Conservation (phyloP, 2,888 invertebrate species). For the Protodeltote pygarga region DNA sequence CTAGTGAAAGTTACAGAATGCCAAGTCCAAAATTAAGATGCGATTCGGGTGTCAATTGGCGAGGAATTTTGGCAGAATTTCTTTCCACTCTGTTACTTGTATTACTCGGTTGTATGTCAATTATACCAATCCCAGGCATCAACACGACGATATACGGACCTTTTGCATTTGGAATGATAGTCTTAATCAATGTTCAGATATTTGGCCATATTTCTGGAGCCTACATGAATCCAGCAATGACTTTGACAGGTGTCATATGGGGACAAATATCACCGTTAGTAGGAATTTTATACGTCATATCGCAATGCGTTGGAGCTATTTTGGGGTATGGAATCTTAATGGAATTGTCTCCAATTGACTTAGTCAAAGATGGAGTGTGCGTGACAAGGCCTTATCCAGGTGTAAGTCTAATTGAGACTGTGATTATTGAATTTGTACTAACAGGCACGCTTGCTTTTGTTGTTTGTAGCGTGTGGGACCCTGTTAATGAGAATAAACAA, state of each 20-base stretch:
- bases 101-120: slow-evolving; percentile 92
- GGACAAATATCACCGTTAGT: slow-evolving; percentile 85
- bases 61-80: slow-evolving; percentile 86
- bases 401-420: slow-evolving; percentile 82
- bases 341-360: slow-evolving; percentile 77
- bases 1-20: too few species aligned
- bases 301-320: slow-evolving; percentile 89
- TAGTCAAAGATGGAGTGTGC: slow-evolving; percentile 84
- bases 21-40: too few species aligned
- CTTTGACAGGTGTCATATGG: slow-evolving; percentile 88
- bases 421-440: slow-evolving; percentile 88
- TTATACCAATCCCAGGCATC: slow-evolving; percentile 80
- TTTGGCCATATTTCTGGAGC: slow-evolving; percentile 93
- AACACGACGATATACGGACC: slow-evolving; percentile 81
- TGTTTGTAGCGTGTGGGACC: slow-evolving; percentile 91
- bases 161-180: slow-evolving; percentile 89
- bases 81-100: slow-evolving; percentile 89
- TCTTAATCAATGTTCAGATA: slow-evolving; percentile 90
- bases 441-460: slow-evolving; percentile 89
- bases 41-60: too few species aligned
- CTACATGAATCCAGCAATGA: slow-evolving; percentile 92
- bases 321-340: slow-evolving; percentile 90
- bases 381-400: slow-evolving; percentile 86
- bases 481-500: slow-evolving; percentile 88
- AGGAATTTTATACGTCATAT: slow-evolving; percentile 88